Conservation (phyloP, 2,797 vertebrate genomes). For the Pseudopleuronectes americanus region DNA sequence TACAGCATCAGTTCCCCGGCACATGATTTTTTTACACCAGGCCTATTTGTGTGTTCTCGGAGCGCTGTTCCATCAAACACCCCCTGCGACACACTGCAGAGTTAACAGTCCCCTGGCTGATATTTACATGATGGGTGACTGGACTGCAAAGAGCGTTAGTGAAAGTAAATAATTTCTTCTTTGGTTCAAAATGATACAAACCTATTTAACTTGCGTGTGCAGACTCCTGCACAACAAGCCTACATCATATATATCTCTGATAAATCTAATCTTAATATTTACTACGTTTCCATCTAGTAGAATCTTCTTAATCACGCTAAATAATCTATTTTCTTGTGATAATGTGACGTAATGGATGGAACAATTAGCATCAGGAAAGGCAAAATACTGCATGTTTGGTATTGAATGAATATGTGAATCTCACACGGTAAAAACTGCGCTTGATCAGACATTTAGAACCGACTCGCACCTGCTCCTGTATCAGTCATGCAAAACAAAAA, state of each 20-base stretch:
- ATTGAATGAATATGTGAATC: conserved; percentile 52
- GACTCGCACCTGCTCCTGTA: conserved; percentile 71
- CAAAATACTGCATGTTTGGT: conserved; percentile 51
- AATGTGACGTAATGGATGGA: conserved; percentile 25
- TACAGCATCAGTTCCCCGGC: conserved; percentile 22
- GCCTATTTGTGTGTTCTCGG: conserved; percentile 10
- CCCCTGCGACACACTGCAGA: not conserved
- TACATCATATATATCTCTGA: conserved; percentile 60
- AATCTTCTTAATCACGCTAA: not conserved
- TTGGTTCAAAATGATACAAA: conserved; percentile 78
- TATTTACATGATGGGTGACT: conserved; percentile 65
- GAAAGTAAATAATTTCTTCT: conserved; percentile 69
- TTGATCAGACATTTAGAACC: conserved; percentile 69
- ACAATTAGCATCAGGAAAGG: conserved; percentile 47
- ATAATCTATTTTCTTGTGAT: conserved; percentile 54
- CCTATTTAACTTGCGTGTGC: conserved; percentile 56
- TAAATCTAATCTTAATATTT: conserved; percentile 46
- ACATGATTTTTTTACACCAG: not conserved
- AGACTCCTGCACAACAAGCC: conserved; percentile 34
- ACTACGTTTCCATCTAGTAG: conserved; percentile 15
- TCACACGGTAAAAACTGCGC: conserved; percentile 70
- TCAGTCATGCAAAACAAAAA: conserved; percentile 84
- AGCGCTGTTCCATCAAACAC: conserved; percentile 32
- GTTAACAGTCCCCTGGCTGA: conserved; percentile 38
- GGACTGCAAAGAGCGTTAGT: conserved; percentile 64